Evolutionary conservation across 2,113 vertebrate species (phyloP).

Genomic region (Nothoprocta perdicaria): DNA sequence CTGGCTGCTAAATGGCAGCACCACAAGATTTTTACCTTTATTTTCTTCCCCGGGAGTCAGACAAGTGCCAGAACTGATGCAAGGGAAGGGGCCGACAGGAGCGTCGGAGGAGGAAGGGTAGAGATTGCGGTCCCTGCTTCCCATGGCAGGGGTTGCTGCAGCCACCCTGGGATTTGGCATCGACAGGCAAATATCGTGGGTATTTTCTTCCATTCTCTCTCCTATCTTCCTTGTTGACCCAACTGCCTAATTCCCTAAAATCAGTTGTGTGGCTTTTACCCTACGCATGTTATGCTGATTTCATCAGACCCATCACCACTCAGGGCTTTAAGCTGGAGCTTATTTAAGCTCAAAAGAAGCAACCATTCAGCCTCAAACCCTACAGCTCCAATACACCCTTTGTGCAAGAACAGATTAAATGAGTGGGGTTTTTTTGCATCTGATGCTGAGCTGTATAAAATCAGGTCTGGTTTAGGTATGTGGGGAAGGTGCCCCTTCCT

Average conservation of each 20-base stretch:
- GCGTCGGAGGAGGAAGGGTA: neutral
- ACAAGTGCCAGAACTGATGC: neutral
- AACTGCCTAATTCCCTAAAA: neutral
- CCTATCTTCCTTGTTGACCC: neutral
- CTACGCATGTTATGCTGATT: neutral
- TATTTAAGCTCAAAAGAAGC: neutral
- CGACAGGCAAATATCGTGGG: neutral
- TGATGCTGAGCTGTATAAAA: neutral
- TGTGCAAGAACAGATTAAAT: neutral
- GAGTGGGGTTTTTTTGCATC: neutral
- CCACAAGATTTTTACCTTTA: neutral
- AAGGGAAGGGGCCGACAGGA: neutral
- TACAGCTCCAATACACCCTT: neutral
- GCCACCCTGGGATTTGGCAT: neutral
- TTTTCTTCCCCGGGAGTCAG: neutral
- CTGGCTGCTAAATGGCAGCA: neutral
- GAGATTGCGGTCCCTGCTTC: neutral
- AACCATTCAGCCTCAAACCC: rapidly evolving
- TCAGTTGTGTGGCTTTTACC: rapidly evolving
- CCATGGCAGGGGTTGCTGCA: neutral
- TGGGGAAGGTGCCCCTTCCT: neutral
- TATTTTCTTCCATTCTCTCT: neutral
- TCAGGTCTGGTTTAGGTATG: neutral
- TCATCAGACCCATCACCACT: neutral
- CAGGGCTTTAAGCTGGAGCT: neutral